phyloP scores from a whole-genome alignment of 2,113 vertebrate genomes.

The Ascaphus truei region DNA sequence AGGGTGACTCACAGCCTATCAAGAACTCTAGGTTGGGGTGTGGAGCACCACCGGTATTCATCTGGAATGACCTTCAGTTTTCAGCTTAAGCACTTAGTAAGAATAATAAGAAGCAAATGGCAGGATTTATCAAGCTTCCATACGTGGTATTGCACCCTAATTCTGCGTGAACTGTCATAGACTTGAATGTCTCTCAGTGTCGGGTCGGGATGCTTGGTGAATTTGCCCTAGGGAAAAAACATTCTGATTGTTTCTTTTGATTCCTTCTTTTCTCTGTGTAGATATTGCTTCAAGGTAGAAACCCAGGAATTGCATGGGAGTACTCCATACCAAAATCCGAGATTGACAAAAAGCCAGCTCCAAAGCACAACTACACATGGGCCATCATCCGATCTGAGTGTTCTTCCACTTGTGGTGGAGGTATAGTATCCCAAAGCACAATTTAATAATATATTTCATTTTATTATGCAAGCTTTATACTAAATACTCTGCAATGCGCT shows the following conservation, averaged over 20 bases:
- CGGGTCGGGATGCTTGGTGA: too few relatives aligned
- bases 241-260: neutral
- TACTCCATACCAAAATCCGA: constrained; percentile 62
- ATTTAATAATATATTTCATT: neutral
- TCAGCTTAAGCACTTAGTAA: neutral
- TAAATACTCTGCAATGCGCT: too few relatives aligned
- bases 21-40: neutral
- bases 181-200: too few relatives aligned
- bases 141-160: too few relatives aligned
- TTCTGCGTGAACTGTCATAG: too few relatives aligned
- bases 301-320: constrained; percentile 79
- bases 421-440: constrained; percentile 47
- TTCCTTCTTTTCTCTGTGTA: constrained; percentile 36
- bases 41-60: neutral
- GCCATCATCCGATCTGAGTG: constrained; percentile 72
- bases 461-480: neutral
- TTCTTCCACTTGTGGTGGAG: constrained; percentile 76
- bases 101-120: neutral
- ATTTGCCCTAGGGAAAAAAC: too few relatives aligned
- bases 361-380: constrained; percentile 75
- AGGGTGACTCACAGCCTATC: too few relatives aligned
- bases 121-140: too few relatives aligned
- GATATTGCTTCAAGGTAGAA: constrained; percentile 80
- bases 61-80: neutral
- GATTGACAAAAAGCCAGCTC: constrained; percentile 46